Evolutionary conservation across 2,113 vertebrate genomes (phyloP), one percentile per base, ranked within the genome.

Genomic region (Platichthys flesus): DNA sequence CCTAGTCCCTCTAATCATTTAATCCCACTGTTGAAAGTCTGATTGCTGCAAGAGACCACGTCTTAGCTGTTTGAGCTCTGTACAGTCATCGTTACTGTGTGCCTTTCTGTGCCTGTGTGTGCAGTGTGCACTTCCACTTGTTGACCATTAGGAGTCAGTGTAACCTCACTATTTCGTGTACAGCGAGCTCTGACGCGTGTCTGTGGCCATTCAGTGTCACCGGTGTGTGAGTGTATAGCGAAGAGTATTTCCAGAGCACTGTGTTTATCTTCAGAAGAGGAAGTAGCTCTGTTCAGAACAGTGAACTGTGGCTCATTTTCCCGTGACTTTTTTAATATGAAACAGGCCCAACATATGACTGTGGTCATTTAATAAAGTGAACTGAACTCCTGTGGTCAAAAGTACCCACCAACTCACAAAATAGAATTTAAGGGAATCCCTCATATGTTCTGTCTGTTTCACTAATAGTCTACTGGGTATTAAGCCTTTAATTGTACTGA

Each of bases 1-100:
- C 70, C 65, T 75, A 56, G 86, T 86, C 45, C 40, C 40, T 26
- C 20, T 85, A 83, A 93, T 90, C 90, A 28, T 42, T 81, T 83
- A 87, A 73, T 76, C 13, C 63, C 23, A 26, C 60, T 87, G 85
- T 81, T 54, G 87, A 87, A 90, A 84, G 70, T 57, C 35, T 56
- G 63, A 26, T 47, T 88, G 65, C 42, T 78, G 76, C 69, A 71
- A 77, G 54, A 79, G 57, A 73, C 61, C 28, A 24, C 20, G 13
- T 9, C 49, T 81, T 26, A 79, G 49, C 70, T 62, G 21, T 75
- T 82, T 35, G 24, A 35, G 10, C 3, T 24, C n/a, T 15, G 18
- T 56, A n/a, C 1, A 57, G 61, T 80, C 60, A 74, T 54, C 40
- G 21, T 68, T 26, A 58, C 26, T 60, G 1, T 63, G 35, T n/a